Evolutionary conservation across 2,888 invertebrate species (phyloP).

Genomic region (Orthosia gracilis): DNA sequence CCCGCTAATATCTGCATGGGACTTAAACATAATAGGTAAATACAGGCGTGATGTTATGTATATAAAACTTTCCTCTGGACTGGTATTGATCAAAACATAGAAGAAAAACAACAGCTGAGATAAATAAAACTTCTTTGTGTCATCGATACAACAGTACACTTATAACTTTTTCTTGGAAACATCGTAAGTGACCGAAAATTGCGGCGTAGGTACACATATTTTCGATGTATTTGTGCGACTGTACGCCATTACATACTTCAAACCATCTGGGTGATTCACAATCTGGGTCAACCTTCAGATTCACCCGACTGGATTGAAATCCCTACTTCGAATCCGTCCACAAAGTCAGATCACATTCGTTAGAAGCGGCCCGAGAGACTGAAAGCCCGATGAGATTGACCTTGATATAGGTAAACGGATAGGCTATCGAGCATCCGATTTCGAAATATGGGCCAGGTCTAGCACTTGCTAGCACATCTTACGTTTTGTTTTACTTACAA

Average conservation of each 20-base stretch:
- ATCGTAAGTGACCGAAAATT: not conserved
- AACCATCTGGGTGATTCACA: slow-evolving; percentile 21
- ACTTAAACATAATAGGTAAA: not conserved
- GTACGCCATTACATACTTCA: not conserved
- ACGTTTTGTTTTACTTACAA: slow-evolving; percentile 2
- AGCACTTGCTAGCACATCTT: not conserved
- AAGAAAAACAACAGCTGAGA: not conserved
- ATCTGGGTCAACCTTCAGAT: slow-evolving; percentile 28
- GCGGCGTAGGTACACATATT: not conserved
- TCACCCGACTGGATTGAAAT: slow-evolving; percentile 37
- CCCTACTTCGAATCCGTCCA: slow-evolving; percentile 31
- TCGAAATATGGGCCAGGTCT: slow-evolving; percentile 6
- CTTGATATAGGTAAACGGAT: slow-evolving; percentile 13
- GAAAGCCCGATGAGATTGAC: slow-evolving; percentile 15
- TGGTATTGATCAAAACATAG: not conserved
- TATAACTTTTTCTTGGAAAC: not conserved
- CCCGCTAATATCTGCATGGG: not conserved
- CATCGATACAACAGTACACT: not conserved
- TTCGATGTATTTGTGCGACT: not conserved
- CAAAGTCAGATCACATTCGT: slow-evolving; percentile 38
- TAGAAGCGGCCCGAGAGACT: slow-evolving; percentile 11
- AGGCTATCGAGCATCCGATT: not conserved
- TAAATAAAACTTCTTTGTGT: not conserved
- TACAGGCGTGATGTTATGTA: not conserved
- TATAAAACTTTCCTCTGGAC: not conserved